phyloP scores from a whole-genome alignment of 2,113 vertebrate species.

The Heteronetta atricapilla region DNA sequence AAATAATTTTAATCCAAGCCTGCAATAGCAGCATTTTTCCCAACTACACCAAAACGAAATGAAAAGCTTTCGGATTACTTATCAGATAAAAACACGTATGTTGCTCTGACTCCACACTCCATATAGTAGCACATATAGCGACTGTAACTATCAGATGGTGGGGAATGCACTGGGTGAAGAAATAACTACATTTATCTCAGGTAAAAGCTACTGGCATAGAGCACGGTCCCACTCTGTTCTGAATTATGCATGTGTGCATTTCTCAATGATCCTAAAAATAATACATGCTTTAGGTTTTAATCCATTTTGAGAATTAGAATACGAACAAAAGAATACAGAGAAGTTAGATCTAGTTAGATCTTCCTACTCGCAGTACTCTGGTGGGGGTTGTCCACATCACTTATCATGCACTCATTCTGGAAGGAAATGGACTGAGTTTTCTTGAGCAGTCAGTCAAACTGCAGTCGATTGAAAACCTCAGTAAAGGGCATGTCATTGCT shows the following conservation, averaged over 20 bases:
- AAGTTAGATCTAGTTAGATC: background rate
- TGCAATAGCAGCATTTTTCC: background rate
- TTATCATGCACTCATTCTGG: background rate
- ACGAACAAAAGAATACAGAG: background rate
- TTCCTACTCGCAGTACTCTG: background rate
- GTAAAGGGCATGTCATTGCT: background rate
- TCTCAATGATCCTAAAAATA: conserved; percentile 49
- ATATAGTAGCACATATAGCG: background rate
- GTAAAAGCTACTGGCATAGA: background rate
- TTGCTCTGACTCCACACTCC: background rate
- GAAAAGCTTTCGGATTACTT: background rate
- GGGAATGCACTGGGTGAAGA: background rate
- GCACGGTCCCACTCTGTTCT: background rate
- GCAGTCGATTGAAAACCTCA: background rate
- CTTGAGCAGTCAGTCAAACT: background rate
- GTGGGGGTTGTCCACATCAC: background rate
- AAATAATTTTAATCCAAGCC: background rate
- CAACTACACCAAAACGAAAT: background rate
- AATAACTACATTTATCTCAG: background rate
- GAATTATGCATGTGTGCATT: conserved; percentile 47
- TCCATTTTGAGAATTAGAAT: conserved; percentile 7
- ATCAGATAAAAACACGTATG: background rate
- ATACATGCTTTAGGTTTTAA: background rate
- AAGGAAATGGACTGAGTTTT: background rate
- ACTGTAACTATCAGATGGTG: background rate